Conservation (phyloP, 2,113 vertebrate species). For the Glaucomys volans region DNA sequence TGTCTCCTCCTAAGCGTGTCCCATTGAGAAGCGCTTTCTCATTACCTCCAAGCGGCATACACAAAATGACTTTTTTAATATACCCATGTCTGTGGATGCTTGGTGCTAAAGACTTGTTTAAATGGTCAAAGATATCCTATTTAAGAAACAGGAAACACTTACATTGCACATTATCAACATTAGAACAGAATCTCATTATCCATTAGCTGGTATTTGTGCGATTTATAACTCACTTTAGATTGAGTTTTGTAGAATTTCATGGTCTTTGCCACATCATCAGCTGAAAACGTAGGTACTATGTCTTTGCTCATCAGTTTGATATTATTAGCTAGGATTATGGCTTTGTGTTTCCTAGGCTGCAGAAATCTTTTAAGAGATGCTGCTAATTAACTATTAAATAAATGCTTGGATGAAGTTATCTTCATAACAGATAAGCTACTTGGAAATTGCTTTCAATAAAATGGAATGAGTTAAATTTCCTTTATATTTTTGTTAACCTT, state of each 20-base stretch:
- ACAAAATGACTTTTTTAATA: slow-evolving; percentile 92
- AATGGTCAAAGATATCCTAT: slow-evolving; percentile 91
- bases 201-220: slow-evolving; percentile 82
- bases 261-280: slow-evolving; percentile 90
- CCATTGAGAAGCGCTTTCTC: slow-evolving; percentile 90
- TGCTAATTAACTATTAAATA: slow-evolving; percentile 84
- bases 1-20: slow-evolving; percentile 89
- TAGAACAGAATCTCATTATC: slow-evolving; percentile 86
- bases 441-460: slow-evolving; percentile 79
- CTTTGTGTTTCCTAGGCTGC: slow-evolving; percentile 78
- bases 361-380: slow-evolving; percentile 79
- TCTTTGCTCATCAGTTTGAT: slow-evolving; percentile 91
- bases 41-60: slow-evolving; percentile 88
- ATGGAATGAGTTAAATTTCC: slow-evolving; percentile 73
- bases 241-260: slow-evolving; percentile 91
- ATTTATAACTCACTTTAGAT: slow-evolving; percentile 88
- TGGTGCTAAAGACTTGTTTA: slow-evolving; percentile 90
- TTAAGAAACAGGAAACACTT: slow-evolving; percentile 89
- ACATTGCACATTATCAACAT: slow-evolving; percentile 86
- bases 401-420: slow-evolving; percentile 78
- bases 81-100: slow-evolving; percentile 88
- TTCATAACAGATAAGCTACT: slow-evolving; percentile 71
- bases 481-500: slow-evolving; percentile 76
- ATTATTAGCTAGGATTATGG: slow-evolving; percentile 86
- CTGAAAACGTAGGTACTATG: slow-evolving; percentile 86